Base-by-base conservation (phyloP, 2,888 invertebrate genomes). In the Cartodere bifasciata region DNA sequence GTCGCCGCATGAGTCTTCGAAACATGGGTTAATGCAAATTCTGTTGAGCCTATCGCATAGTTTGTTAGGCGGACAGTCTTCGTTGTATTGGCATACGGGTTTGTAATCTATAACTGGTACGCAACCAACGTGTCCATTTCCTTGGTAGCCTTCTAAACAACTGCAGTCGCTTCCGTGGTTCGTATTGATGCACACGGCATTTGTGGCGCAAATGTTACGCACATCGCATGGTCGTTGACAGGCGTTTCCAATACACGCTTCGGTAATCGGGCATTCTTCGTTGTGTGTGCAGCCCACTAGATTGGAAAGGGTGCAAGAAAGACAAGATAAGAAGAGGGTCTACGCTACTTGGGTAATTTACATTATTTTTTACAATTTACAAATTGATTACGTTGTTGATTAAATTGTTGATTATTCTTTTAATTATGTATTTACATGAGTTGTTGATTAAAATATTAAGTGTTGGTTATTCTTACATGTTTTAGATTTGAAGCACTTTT, bases 201-300 rank as follows among this genome's bases (percentile, higher is more conserved):
- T 78, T 47, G 72, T 71, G 44, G 75, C 75, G 55, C 90, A 90
- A 31, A 87, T 87, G 55, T 86, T 81, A 55, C 76, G 78, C 49
- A 83, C 70, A 53, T 77, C 80, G 62, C 90, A 90, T 25, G 88
- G 88, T 63, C 78, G 79, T 62, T 83, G 82, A 58, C 90, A 90
- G 58, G 76, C 74, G 53, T 72, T 71, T 58, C 78, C 77, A 61
- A 87, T 75, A 67, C 90, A 91, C 55, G 83, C 84, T 64, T 88
- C 85, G 41, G 80, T 82, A 55, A 81, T 62, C 41, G 74, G 72
- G 62, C 91, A 91, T 55, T 90, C 87, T 58, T 79, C 76, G 65
- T 90, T 81, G 57, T 70, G 72, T 57, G 76, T 72, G 74, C 91
- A 91, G 73, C 79, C 78, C 66, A 75, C 86, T 86, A 67, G 53